Percentiles rank a stretch among this genome's conserved stretches.
phyloP scores from a whole-genome alignment of 2,888 invertebrate genomes.

The Caenorhabditis drosophilae region DNA sequence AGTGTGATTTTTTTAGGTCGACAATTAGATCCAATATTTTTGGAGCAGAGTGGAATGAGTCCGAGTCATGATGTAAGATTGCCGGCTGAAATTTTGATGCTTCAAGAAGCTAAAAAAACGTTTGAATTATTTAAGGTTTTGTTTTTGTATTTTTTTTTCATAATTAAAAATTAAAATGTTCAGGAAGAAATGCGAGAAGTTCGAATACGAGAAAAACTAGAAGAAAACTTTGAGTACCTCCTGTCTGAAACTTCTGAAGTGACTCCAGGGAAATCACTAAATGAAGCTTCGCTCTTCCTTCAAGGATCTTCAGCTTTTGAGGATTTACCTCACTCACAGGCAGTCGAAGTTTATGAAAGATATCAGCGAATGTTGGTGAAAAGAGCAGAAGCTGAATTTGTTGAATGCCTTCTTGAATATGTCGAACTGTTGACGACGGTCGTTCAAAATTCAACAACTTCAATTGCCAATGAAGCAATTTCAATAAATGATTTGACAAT shows the following conservation, averaged over 20 bases:
- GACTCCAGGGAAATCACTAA: constrained; percentile 42
- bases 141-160: no score
- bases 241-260: constrained; percentile 39
- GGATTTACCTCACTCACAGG: constrained; percentile 42
- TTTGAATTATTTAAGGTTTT: constrained; percentile 31
- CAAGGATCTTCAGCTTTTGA: constrained; percentile 38
- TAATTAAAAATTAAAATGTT: no score
- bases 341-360: constrained; percentile 46
- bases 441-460: constrained; percentile 6
- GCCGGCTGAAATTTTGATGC: constrained; percentile 42
- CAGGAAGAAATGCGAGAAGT: constrained; percentile 6
- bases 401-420: constrained; percentile 53
- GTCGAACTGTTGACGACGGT: constrained; percentile 48
- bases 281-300: constrained; percentile 33
- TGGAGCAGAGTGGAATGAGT: constrained; percentile 7
- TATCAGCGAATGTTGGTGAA: constrained; percentile 37
- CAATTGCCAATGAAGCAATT: neutral
- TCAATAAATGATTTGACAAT: constrained; percentile 8
- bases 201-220: constrained; percentile 25
- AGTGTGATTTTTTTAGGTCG: no score
- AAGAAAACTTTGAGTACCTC: constrained; percentile 45
- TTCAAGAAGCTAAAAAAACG: constrained; percentile 25
- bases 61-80: constrained; percentile 27
- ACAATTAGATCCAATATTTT: constrained; percentile 21
- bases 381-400: constrained; percentile 35